phyloP scores from a whole-genome alignment of 2,113 vertebrate species.

The Callospermophilus lateralis region DNA sequence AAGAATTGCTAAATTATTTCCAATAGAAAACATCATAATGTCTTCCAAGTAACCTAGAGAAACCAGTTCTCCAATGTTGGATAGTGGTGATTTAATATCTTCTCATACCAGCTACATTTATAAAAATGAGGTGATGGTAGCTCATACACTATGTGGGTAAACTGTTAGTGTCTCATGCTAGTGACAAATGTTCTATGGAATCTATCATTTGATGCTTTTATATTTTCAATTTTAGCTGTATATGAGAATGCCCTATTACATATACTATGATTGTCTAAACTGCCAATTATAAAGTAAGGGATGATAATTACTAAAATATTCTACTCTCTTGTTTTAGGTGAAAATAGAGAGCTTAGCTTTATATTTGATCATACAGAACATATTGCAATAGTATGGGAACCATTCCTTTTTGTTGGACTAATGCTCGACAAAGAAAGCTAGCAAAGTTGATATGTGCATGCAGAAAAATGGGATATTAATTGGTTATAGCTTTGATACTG shows the following conservation, averaged over 20 bases:
- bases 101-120: neutral
- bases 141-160: neutral
- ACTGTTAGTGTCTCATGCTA: neutral
- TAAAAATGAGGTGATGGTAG: neutral
- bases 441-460: neutral
- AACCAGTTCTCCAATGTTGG: neutral
- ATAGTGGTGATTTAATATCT: neutral
- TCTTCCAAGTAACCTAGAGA: neutral
- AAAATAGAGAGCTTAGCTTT: neutral
- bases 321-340: neutral
- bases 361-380: neutral
- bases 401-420: neutral
- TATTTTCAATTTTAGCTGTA: neutral
- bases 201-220: neutral
- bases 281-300: neutral
- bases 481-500: neutral
- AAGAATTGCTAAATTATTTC: neutral
- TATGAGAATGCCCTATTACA: neutral
- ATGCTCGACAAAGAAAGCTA: neutral
- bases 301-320: constrained; percentile 18
- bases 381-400: neutral
- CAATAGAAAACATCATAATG: neutral
- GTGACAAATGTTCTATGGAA: neutral
- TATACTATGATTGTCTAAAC: neutral
- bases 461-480: neutral